These are phyloP conservation scores for Chaetodon auriga DNA, from an alignment of 2,113 vertebrate genomes.

Conservation along the genomic window DNA sequence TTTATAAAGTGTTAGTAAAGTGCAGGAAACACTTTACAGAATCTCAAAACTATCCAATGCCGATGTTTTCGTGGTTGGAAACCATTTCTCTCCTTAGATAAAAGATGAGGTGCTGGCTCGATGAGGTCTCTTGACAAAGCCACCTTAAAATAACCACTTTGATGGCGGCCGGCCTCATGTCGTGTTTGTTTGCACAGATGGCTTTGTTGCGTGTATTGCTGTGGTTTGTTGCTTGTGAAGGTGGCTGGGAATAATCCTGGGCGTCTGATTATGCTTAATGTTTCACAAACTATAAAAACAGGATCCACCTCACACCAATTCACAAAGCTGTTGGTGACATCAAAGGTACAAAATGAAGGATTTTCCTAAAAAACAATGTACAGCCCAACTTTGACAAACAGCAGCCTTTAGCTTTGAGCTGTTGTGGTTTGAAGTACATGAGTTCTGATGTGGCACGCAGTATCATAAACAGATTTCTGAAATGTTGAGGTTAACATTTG, in stretches of 20 bases:
- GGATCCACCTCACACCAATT: neutral
- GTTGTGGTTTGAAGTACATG: neutral
- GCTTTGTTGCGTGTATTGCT: slow-evolving; percentile 31
- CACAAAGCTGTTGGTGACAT: no score
- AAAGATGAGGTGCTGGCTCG: neutral
- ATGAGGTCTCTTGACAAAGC: slow-evolving; percentile 14
- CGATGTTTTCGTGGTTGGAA: slow-evolving; percentile 7
- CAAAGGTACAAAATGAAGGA: no score
- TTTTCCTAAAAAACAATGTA: no score
- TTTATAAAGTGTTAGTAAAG: slow-evolving; percentile 31
- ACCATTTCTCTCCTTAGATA: slow-evolving; percentile 19
- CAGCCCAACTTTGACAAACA: no score
- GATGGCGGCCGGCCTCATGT: neutral
- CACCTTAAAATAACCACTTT: slow-evolving; percentile 47
- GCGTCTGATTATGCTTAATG: slow-evolving; percentile 27
- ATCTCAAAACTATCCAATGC: slow-evolving; percentile 18
- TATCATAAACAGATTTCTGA: neutral
- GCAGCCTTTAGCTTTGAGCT: neutral
- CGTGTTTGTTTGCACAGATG: slow-evolving; percentile 42
- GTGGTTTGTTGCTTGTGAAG: slow-evolving; percentile 18
- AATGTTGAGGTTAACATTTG: neutral
- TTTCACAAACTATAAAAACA: neutral
- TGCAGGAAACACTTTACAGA: slow-evolving; percentile 15
- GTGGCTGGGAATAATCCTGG: slow-evolving; percentile 21
- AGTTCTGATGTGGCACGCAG: neutral